Conservation (phyloP, 1,140 invertebrate species). For the Trichonephila inaurata region DNA sequence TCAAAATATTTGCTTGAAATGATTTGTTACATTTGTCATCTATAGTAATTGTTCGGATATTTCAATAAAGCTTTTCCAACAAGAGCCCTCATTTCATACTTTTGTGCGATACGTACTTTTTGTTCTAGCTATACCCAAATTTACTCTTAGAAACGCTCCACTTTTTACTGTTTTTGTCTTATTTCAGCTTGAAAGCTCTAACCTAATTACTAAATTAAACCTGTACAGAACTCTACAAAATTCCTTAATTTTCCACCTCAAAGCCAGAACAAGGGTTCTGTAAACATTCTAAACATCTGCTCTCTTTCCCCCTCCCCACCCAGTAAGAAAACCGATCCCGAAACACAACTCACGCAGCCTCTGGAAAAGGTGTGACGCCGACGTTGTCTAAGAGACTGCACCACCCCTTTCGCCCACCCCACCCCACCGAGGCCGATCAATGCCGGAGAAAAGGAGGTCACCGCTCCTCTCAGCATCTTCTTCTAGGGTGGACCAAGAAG, state of each 20-base stretch:
- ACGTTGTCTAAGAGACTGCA: not conserved
- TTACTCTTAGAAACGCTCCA: no score
- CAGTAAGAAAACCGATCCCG: conserved; percentile 4
- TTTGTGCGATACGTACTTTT: no score
- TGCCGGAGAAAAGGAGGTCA: conserved; percentile 7
- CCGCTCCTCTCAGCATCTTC: not conserved
- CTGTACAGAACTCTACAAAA: no score
- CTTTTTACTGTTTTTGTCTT: no score
- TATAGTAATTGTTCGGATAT: no score
- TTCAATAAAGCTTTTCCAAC: no score
- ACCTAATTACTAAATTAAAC: no score
- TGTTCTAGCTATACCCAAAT: no score
- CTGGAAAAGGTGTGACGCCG: conserved; percentile 16
- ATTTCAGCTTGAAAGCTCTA: no score
- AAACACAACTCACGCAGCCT: conserved; percentile 14
- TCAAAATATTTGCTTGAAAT: no score
- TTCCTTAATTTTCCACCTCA: not conserved
- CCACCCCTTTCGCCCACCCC: not conserved
- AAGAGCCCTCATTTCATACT: no score
- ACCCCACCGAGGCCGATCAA: not conserved
- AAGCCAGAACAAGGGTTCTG: not conserved
- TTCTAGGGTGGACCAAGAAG: not conserved
- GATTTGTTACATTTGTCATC: no score
- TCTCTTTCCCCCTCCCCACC: not conserved
- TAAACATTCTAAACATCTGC: conserved; percentile 28